Evolutionary conservation across 2,888 invertebrate species (phyloP), one percentile per base, ranked within the genome.

Genomic region (Ormyrus labotus): DNA sequence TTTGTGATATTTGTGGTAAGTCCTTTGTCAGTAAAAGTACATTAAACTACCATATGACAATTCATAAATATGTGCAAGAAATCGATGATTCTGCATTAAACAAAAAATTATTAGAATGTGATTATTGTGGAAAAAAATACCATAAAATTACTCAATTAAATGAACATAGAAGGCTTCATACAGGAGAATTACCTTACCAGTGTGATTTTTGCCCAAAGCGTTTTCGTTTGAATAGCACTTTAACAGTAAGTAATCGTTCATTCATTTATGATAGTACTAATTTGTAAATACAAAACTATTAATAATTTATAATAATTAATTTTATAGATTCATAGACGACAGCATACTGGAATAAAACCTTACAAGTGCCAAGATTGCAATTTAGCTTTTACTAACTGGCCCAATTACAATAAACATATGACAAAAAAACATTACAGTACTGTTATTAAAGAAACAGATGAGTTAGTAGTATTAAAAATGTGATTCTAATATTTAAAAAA

Each of bases 321-420:
- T 19, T 75, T 82, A 57, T 83, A 92, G 92, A 93, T 94, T 19
- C 96, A 96, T 87, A 92, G 95, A 81, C 90, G 95, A 34, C 94
- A 94, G 84, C 96, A 96, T 84, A 91, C 92, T 4, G 92, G 92
- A 0, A 94, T 94, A 58, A 93, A 95, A 60, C 96, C 96, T 0
- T 96, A 95, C 87, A 93, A 94, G 0, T 96, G 96, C 85, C 89
- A 93, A 60, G 93, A 94, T 82, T 96, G 96, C 85, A 93, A 94
- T 76, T 94, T 93, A 87, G 93, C 95, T 86, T 96, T 96, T 84
- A 95, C 95, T 0, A 96, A 96, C 87, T 95, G 95, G 95, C 95
- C 95, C 0, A 96, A 96, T 90, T 96, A 95, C 85, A 96, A 96
- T 86, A 96, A 96, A 85, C 96, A 96, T 87, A 95, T 95, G 94